Evolutionary conservation across 2,113 vertebrate genomes (phyloP), one percentile per base, ranked within the genome.

Genomic region (Coreoperca whiteheadi): DNA sequence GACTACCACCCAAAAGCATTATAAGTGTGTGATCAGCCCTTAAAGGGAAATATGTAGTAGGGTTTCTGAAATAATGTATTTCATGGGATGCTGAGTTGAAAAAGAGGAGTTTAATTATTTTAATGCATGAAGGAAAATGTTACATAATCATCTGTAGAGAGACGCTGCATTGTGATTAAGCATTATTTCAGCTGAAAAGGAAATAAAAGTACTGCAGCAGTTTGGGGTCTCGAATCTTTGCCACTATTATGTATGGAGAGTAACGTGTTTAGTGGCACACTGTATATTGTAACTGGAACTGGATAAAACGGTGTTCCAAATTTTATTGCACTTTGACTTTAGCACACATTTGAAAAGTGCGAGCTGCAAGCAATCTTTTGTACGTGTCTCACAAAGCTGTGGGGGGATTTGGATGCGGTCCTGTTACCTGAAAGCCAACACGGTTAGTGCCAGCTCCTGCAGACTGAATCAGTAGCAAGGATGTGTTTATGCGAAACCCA

Each of bases 401-500:
- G 82, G 68, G 23, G 74, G 67, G 53, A 88, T 79, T 74, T 84
- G 80, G 79, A 88, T 28, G 64, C 61, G 21, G 81, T 86, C 68
- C 71, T 34, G 81, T 79, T 81, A 89, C 85, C 82, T 86, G 60
- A 81, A 78, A 89, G 73, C 75, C 61, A 43, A 63, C 66, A 37
- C 11, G 25, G 54, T 43, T 57, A 15, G 64, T 77, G 73, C 76
- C 75, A 71, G 69, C 68, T 75, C 75, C 46, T 32, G 74, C 80
- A 61, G 16, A 53, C 50, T 59, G 68, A 82, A 60, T 83, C 64
- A 37, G 81, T n/a, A 28, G 66, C 66, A 23, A 11, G 34, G 64
- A 50, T 25, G 34, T 48, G 73, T 89, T 89, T 65, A 90, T 88
- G 76, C 70, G 77, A 75, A 83, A 73, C 83, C 87, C 86, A 81